Base-by-base conservation (phyloP, 2,113 vertebrate species). In the Leptocoma aspasia region DNA sequence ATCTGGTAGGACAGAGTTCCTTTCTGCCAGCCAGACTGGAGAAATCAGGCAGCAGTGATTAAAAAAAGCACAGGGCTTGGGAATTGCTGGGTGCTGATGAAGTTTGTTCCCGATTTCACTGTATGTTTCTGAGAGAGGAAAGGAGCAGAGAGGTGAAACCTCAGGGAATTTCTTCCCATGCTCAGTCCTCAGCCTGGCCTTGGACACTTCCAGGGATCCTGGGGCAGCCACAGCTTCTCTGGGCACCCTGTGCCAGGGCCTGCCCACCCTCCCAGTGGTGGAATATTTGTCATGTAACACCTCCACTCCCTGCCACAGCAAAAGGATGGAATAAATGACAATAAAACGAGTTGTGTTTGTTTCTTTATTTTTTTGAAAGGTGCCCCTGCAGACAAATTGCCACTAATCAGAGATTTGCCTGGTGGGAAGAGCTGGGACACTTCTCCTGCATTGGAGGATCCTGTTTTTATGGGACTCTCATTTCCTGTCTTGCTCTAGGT, bases 401-500 rank as follows among this genome's bases (percentile, higher is more conserved):
- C 33, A 1, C 53, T 27, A 2, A 15, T 11, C n/a, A 35, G 41
- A 15, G 7, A 11, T 79, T 39, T 78, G 26, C 60, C 16, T 61
- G 7, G 2, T 8, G 22, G 77, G 61, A 65, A 41, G 47, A 61
- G 15, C 39, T 64, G 0, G 15, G 14, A 7, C 11, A 19, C 5
- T 44, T 11, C 3, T 21, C 9, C 2, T 17, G 33, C 41, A 31
- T 60, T 7, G 9, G 27, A 15, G 53, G 42, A 33, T 27, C 16
- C 10, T 52, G 27, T 24, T 50, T 21, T 44, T 37, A 54, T 35
- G 57, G 50, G 27, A 8, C 7, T 64, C 19, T 75, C 31, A 3
- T 27, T 56, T 59, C 9, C 2, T 88, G 28, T 68, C 52, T 78
- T 31, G 31, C 73, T 96, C 72, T 82, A 99, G 99, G 95, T 99